Conservation (phyloP, 2,888 invertebrate species). For the Scaptomyza tumidula region DNA sequence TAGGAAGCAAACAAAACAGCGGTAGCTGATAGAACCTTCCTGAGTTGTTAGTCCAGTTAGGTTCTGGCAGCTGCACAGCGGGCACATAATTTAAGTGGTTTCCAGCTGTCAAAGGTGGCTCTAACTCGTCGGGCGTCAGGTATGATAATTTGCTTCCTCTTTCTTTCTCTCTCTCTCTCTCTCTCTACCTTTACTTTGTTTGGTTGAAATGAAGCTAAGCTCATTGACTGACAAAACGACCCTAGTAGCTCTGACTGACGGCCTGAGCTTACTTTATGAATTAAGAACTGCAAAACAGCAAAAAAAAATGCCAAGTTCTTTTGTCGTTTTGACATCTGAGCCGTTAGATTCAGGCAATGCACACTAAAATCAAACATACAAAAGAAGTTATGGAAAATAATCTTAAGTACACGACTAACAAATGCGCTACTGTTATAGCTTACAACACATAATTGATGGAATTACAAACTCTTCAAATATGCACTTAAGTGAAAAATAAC, state of each 20-base stretch:
- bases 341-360: slow-evolving; percentile 16
- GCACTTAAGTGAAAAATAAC: neutral
- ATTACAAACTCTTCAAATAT: neutral
- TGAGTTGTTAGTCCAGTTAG: slow-evolving; percentile 43
- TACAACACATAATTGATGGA: too few species aligned
- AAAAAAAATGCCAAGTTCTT: slow-evolving; percentile 22
- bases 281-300: slow-evolving; percentile 10
- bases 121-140: slow-evolving; percentile 22
- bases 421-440: neutral
- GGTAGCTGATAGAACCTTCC: neutral
- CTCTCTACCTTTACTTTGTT: neutral
- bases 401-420: neutral
- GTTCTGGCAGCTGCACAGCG: slow-evolving; percentile 56
- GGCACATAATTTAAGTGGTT: slow-evolving; percentile 79
- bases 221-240: slow-evolving; percentile 60
- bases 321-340: slow-evolving; percentile 63
- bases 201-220: slow-evolving; percentile 40
- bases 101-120: slow-evolving; percentile 78
- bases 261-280: slow-evolving; percentile 54
- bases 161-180: neutral
- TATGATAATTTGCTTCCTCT: slow-evolving; percentile 52
- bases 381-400: slow-evolving; percentile 8
- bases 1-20: neutral
- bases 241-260: slow-evolving; percentile 49
- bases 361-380: neutral